These are phyloP conservation scores for Chloroclystis v-ata DNA, from an alignment of 2,888 invertebrate species.

Conservation along the genomic window DNA sequence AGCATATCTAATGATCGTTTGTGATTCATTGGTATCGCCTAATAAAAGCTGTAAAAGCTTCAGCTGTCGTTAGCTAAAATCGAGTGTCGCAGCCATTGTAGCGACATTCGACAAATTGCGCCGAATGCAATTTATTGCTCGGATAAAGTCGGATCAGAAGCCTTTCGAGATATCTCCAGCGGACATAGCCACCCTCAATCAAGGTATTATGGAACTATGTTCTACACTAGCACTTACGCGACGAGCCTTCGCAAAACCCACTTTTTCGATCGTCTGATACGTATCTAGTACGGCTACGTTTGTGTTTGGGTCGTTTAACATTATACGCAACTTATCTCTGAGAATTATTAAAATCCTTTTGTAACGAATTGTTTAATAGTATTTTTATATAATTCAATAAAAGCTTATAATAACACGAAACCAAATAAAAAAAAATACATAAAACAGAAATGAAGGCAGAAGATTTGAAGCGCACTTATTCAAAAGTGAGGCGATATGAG, in stretches of 20 bases:
- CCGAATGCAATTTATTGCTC: conserved; percentile 47
- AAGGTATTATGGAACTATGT: conserved; percentile 22
- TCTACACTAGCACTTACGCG: neutral
- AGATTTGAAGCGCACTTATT: no score
- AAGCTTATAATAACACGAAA: no score
- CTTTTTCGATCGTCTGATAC: neutral
- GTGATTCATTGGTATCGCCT: no score
- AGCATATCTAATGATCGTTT: no score
- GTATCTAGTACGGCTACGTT: conserved; percentile 20
- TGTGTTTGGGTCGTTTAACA: no score
- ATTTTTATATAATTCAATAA: no score
- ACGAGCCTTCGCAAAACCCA: neutral
- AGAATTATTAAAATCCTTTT: no score
- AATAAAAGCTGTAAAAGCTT: conserved; percentile 12
- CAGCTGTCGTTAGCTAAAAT: conserved; percentile 23
- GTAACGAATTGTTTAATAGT: no score
- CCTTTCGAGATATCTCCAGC: conserved; percentile 29
- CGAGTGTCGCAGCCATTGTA: conserved; percentile 8
- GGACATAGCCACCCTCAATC: conserved; percentile 39
- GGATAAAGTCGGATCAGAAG: conserved; percentile 37
- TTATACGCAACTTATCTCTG: no score
- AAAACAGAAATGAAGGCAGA: no score
- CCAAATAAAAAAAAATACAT: no score
- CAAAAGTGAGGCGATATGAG: no score
- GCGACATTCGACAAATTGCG: conserved; percentile 41